phyloP scores from a whole-genome alignment of 2,113 vertebrate species.

The Crypturellus undulatus region DNA sequence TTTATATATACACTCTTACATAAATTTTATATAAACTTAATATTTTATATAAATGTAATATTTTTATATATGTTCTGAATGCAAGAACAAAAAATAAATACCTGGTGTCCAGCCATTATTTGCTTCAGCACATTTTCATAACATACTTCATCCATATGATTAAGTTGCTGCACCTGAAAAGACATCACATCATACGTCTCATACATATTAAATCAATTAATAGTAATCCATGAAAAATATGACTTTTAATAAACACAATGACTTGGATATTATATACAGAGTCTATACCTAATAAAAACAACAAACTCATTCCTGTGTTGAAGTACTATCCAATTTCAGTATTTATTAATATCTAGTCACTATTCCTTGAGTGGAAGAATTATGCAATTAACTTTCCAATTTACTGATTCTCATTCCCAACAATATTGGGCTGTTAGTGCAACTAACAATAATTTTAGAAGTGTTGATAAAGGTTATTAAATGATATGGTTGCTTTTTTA shows the following conservation, averaged over 20 bases:
- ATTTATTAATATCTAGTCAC: neutral
- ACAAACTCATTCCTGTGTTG: neutral
- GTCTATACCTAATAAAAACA: neutral
- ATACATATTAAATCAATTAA: neutral
- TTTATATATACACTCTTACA: neutral
- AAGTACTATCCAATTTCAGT: neutral
- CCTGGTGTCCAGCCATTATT: constrained; percentile 95
- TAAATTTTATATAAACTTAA: no score
- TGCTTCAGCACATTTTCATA: constrained; percentile 95
- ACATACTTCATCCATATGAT: constrained; percentile 97
- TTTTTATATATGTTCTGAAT: neutral
- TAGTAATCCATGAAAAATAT: neutral
- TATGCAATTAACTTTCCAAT: neutral
- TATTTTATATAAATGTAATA: no score
- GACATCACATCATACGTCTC: neutral
- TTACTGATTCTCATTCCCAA: neutral
- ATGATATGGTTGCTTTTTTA: neutral
- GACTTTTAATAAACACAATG: neutral
- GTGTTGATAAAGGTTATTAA: neutral
- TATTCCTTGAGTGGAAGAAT: neutral
- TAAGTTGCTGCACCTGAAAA: constrained; percentile 91
- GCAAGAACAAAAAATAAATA: constrained; percentile 64
- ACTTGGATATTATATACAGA: neutral
- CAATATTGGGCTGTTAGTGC: neutral
- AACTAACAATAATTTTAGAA: neutral